phyloP scores from a whole-genome alignment of 2,888 invertebrate genomes.

The Aleiodes leptofemur region DNA sequence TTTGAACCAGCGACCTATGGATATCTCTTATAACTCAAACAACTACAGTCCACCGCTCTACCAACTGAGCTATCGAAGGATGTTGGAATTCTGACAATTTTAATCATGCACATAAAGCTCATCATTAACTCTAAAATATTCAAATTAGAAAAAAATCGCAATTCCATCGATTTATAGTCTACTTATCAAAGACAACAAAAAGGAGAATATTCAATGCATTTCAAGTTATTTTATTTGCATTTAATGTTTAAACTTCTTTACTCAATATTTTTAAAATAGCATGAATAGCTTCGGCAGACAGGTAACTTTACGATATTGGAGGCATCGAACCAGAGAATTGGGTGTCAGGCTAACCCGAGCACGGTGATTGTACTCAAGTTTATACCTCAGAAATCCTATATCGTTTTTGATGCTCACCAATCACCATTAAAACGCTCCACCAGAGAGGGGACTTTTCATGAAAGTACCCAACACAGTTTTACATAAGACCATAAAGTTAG shows the following conservation, averaged over 20 bases:
- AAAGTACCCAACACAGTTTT: constrained; percentile 68
- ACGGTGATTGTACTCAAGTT: constrained; percentile 52
- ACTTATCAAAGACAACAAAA: no score
- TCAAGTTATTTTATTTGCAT: background rate
- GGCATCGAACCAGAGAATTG: constrained; percentile 65
- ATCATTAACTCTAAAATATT: background rate
- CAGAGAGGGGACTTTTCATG: constrained; percentile 37
- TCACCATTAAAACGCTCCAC: constrained; percentile 71
- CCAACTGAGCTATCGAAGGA: constrained; percentile 74
- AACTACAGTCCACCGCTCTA: constrained; percentile 75
- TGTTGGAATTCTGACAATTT: background rate
- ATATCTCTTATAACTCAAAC: constrained; percentile 60
- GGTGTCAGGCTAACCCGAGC: constrained; percentile 65
- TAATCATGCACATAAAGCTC: background rate
- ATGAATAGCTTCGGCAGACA: constrained; percentile 34
- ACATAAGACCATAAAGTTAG: constrained; percentile 74
- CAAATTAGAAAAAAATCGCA: background rate
- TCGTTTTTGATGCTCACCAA: constrained; percentile 65
- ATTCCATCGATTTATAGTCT: background rate
- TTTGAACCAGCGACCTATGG: constrained; percentile 75
- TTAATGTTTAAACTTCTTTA: constrained; percentile 3
- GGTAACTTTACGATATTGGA: constrained; percentile 57
- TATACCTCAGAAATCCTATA: constrained; percentile 62
- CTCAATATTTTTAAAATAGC: constrained; percentile 10
- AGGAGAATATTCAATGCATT: background rate